Conservation (phyloP, 2,888 invertebrate genomes). For the Meiosimyza platycephala region DNA sequence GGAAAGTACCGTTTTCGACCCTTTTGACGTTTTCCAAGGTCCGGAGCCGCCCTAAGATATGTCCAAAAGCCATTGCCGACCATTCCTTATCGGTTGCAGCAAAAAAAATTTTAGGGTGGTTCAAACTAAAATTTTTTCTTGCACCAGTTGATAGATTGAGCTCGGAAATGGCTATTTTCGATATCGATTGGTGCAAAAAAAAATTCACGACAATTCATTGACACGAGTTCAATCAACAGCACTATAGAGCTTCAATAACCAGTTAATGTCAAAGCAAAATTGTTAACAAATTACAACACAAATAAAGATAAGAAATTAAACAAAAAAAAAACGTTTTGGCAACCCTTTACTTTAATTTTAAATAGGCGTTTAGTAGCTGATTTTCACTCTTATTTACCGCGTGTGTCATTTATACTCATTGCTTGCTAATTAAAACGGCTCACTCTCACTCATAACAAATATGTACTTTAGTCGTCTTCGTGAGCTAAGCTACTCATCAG, state of each 20-base stretch:
- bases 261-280: not conserved
- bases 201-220: no score
- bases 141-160: no score
- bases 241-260: not conserved
- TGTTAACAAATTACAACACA: not conserved
- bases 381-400: not conserved
- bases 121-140: no score
- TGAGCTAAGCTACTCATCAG: conserved; percentile 20
- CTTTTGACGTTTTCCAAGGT: no score
- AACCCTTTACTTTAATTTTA: not conserved
- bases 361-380: not conserved
- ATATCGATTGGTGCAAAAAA: no score
- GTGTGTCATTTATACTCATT: not conserved
- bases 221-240: not conserved
- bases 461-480: not conserved
- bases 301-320: not conserved
- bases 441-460: not conserved
- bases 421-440: not conserved
- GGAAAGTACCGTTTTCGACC: no score
- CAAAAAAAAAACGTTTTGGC: conserved; percentile 8
- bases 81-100: no score
- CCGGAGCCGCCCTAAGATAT: no score
- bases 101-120: no score
- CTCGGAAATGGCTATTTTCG: no score
- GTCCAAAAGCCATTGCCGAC: no score